These are phyloP conservation scores for Oceanites oceanicus DNA, from an alignment of 2,113 vertebrate genomes.

Conservation along the genomic window DNA sequence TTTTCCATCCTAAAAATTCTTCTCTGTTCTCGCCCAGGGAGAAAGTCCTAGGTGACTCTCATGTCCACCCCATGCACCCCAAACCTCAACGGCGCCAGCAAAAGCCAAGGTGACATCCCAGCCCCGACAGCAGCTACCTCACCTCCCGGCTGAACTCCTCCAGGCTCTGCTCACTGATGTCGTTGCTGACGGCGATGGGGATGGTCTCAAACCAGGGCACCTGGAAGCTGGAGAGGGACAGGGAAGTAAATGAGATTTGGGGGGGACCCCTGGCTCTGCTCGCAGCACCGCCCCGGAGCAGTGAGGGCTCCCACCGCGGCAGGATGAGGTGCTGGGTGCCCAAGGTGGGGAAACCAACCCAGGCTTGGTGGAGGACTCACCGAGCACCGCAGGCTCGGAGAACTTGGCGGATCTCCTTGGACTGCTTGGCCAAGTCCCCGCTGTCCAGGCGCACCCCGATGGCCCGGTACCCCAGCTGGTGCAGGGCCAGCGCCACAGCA, in stretches of 20 bases:
- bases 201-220: slow-evolving; percentile 78
- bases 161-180: slow-evolving; percentile 83
- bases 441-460: slow-evolving; percentile 88
- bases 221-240: slow-evolving; percentile 78
- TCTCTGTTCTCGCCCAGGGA: neutral
- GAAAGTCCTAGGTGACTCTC: neutral
- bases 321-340: neutral
- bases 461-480: slow-evolving; percentile 82
- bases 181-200: slow-evolving; percentile 84
- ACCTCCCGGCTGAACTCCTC: slow-evolving; percentile 80
- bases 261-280: neutral
- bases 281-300: rapidly evolving
- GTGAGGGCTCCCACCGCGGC: neutral
- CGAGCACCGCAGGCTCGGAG: slow-evolving; percentile 73
- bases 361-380: slow-evolving; percentile 70
- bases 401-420: slow-evolving; percentile 76
- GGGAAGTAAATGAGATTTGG: neutral
- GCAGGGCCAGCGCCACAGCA: slow-evolving; percentile 84
- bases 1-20: neutral
- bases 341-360: neutral
- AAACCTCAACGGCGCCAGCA: rapidly evolving
- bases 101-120: neutral
- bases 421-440: slow-evolving; percentile 86
- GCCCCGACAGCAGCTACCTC: neutral
- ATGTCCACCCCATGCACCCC: rapidly evolving